phyloP scores from a whole-genome alignment of 1,140 invertebrate species.

The Drosophila micromelanica region DNA sequence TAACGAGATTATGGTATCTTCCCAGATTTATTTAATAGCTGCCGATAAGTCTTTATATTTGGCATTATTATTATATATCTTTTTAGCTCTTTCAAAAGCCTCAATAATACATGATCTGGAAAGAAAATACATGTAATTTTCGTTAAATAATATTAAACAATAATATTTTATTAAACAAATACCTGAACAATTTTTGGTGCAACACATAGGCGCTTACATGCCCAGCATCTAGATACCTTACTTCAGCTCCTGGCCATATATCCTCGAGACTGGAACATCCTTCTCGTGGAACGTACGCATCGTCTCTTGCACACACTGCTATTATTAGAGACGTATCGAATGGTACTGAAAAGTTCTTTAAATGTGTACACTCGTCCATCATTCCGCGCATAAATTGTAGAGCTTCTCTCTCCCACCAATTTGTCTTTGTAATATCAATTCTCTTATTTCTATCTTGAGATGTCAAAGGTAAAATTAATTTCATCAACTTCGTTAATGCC shows the following conservation, averaged over 20 bases:
- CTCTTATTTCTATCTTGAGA: slow-evolving; percentile 52
- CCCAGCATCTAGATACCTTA: slow-evolving; percentile 94
- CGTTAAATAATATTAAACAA: neutral
- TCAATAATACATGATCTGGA: slow-evolving; percentile 87
- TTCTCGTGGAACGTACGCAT: slow-evolving; percentile 96
- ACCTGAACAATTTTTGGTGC: slow-evolving; percentile 95
- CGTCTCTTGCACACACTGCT: slow-evolving; percentile 93
- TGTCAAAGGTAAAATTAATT: slow-evolving; percentile 64
- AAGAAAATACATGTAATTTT: slow-evolving; percentile 33
- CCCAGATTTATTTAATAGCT: slow-evolving; percentile 61
- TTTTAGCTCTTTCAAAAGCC: slow-evolving; percentile 87
- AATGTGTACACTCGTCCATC: slow-evolving; percentile 99
- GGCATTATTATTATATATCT: slow-evolving; percentile 68
- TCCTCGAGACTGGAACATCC: slow-evolving; percentile 92
- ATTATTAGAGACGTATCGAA: slow-evolving; percentile 94
- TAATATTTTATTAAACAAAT: neutral
- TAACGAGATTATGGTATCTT: slow-evolving; percentile 16
- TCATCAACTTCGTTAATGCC: slow-evolving; percentile 78
- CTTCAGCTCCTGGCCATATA: slow-evolving; percentile 96
- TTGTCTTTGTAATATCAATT: slow-evolving; percentile 86
- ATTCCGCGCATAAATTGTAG: slow-evolving; percentile 98
- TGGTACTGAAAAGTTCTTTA: slow-evolving; percentile 95
- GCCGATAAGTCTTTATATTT: slow-evolving; percentile 54
- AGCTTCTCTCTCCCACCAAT: slow-evolving; percentile 90
- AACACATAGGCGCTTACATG: slow-evolving; percentile 96